Evolutionary conservation across 1,140 invertebrate genomes (phyloP).

Genomic region (Homarus americanus): DNA sequence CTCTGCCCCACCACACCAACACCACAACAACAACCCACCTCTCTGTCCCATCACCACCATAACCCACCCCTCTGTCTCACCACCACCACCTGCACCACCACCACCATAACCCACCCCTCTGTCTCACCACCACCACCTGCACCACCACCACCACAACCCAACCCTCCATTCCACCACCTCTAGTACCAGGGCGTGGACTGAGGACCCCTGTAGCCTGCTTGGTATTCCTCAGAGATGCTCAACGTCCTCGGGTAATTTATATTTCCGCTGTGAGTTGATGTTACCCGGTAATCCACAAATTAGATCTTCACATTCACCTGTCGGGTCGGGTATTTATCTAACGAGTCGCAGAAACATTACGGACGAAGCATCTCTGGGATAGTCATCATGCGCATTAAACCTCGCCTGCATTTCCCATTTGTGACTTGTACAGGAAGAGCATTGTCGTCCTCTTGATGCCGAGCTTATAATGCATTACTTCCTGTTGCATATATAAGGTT

Average conservation of each 20-base stretch:
- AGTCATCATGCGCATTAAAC: background rate
- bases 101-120: background rate
- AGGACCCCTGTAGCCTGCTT: background rate
- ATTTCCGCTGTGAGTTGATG: background rate
- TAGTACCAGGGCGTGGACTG: too few species aligned
- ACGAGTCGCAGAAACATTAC: conserved; percentile 12
- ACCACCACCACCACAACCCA: background rate
- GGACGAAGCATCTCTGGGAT: background rate
- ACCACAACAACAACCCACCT: background rate
- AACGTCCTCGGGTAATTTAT: conserved; percentile 11
- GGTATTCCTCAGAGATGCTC: background rate
- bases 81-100: background rate
- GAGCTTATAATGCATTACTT: too few species aligned
- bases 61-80: background rate
- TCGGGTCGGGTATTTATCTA: background rate
- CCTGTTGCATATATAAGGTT: too few species aligned
- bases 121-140: background rate
- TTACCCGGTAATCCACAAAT: conserved; percentile 28
- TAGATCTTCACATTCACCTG: conserved; percentile 27
- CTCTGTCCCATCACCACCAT: background rate
- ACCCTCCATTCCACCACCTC: background rate
- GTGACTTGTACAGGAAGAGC: too few species aligned
- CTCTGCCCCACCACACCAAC: background rate
- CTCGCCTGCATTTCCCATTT: too few species aligned
- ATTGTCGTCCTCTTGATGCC: too few species aligned